These are phyloP conservation scores for Lutjanus argentimaculatus DNA, from an alignment of 2,797 vertebrate genomes.

Conservation along the genomic window DNA sequence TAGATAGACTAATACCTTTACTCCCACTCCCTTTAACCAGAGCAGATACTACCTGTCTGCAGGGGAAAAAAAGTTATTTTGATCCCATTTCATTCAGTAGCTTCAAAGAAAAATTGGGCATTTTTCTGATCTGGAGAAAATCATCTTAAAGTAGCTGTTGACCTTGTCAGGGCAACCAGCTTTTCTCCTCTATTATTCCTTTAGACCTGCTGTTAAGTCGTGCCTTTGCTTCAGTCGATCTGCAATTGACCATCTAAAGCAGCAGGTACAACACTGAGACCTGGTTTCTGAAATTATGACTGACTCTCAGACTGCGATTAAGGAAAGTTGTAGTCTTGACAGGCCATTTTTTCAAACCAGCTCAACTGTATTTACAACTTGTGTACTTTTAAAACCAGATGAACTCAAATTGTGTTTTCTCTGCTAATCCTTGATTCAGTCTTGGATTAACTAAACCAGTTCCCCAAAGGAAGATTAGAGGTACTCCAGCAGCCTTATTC, in stretches of 20 bases:
- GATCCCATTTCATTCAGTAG: conserved; percentile 2
- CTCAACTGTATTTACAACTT: neutral
- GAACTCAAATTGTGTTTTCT: neutral
- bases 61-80: neutral
- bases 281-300: neutral
- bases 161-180: neutral
- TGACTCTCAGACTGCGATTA: neutral
- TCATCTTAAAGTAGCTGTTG: neutral
- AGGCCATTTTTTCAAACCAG: neutral
- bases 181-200: neutral
- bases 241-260: conserved; percentile 11
- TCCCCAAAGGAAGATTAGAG: neutral
- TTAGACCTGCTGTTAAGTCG: conserved; percentile 11
- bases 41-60: too few relatives aligned
- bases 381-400: conserved; percentile 4
- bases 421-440: conserved; percentile 5
- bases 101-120: conserved; percentile 1
- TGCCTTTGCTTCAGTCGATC: neutral
- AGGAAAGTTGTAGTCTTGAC: neutral
- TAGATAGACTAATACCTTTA: too few relatives aligned
- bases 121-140: neutral
- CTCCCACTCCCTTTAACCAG: too few relatives aligned
- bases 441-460: conserved; percentile 18
- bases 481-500: neutral
- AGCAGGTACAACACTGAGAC: neutral